phyloP scores from a whole-genome alignment of 92 coral and sea anemone genomes.

The Epizoanthus ramosus region DNA sequence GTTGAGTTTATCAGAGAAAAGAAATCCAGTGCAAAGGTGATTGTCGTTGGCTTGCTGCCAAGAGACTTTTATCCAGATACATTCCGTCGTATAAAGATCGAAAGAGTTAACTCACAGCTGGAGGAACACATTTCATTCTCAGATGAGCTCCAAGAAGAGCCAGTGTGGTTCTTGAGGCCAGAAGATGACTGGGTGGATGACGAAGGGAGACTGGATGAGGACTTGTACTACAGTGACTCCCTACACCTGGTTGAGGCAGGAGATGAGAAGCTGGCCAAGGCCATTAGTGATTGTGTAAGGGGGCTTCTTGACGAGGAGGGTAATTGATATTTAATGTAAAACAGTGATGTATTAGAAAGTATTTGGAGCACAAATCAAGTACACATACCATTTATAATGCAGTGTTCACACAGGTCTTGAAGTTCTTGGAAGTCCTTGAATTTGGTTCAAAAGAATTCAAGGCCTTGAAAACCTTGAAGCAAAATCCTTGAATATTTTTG shows the following conservation, averaged over 20 bases:
- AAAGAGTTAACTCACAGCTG: conserved; percentile 73
- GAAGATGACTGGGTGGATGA: conserved; percentile 90
- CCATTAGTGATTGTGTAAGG: conserved; percentile 66
- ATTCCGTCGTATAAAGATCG: conserved; percentile 67
- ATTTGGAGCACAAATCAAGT: no score
- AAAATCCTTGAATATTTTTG: no score
- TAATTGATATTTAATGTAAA: no score
- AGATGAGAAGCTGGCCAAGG: conserved; percentile 90
- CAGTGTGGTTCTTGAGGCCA: conserved; percentile 83
- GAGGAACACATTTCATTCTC: conserved; percentile 83
- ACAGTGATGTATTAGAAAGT: no score
- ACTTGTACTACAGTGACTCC: conserved; percentile 81
- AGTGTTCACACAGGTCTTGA: no score
- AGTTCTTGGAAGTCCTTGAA: no score
- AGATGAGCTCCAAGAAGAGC: conserved; percentile 74
- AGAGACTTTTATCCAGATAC: conserved; percentile 77
- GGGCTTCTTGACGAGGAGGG: conserved; percentile 53
- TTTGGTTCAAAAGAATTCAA: no score
- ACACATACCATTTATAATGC: no score
- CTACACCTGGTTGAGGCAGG: conserved; percentile 90
- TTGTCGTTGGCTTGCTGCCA: conserved; percentile 90
- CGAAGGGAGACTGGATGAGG: conserved; percentile 71
- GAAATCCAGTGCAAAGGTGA: conserved; percentile 60
- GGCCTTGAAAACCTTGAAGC: no score
- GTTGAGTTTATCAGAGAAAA: conserved; percentile 75